Conservation (phyloP, 53 echinoderm and acorn worm genomes). For the Mesocentrotus franciscanus region DNA sequence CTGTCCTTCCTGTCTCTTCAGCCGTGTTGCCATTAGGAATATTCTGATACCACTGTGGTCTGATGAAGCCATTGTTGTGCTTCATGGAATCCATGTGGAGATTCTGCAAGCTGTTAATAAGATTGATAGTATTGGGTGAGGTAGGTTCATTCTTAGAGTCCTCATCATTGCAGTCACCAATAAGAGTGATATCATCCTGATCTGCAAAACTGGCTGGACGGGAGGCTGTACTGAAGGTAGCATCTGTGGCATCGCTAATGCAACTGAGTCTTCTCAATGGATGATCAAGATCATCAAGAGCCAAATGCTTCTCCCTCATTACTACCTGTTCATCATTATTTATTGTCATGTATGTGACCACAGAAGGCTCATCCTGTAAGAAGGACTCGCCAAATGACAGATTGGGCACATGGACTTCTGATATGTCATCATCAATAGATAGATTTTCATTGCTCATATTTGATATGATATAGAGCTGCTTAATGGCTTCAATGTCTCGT, state of each 20-base stretch:
- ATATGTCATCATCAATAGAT: constrained; percentile 83
- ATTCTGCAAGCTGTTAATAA: constrained; percentile 74
- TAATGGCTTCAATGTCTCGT: constrained; percentile 92
- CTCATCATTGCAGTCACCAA: constrained; percentile 51
- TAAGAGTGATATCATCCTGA: constrained; percentile 80
- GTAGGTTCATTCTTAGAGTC: constrained; percentile 68
- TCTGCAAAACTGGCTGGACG: constrained; percentile 91
- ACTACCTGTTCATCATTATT: constrained; percentile 95
- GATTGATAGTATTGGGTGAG: constrained; percentile 67
- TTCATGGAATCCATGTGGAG: constrained; percentile 66
- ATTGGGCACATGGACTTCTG: constrained; percentile 80
- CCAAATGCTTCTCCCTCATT: constrained; percentile 96
- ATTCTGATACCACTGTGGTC: constrained; percentile 44
- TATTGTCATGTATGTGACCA: constrained; percentile 97
- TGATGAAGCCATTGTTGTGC: constrained; percentile 57
- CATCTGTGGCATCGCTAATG: constrained; percentile 97
- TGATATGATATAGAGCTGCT: constrained; percentile 95
- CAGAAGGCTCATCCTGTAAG: constrained; percentile 86
- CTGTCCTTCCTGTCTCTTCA: constrained; percentile 32
- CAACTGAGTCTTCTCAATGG: constrained; percentile 93
- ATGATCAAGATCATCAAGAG: constrained; percentile 90
- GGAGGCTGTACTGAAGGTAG: constrained; percentile 94
- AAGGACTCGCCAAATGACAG: constrained; percentile 72
- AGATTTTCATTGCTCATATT: constrained; percentile 86
- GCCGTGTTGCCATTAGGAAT: constrained; percentile 9